These are phyloP conservation scores for Potorous gilbertii DNA, from an alignment of 2,797 vertebrate species.

Conservation along the genomic window DNA sequence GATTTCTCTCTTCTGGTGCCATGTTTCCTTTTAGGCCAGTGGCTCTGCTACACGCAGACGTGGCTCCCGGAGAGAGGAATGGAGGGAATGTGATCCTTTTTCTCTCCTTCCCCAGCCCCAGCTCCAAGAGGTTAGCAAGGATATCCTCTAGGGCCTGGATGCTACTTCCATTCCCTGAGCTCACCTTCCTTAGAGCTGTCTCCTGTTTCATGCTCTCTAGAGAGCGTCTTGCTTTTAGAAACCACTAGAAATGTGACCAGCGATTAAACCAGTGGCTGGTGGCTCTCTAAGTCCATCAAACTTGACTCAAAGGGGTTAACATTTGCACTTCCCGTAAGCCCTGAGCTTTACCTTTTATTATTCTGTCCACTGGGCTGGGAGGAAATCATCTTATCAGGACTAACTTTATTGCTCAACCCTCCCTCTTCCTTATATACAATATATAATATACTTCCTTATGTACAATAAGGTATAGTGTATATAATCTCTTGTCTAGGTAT, in stretches of 20 bases:
- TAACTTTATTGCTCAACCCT: background rate
- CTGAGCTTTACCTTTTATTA: background rate
- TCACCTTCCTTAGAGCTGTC: background rate
- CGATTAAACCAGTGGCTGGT: background rate
- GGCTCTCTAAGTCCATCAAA: background rate
- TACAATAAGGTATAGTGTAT: background rate
- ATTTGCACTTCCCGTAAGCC: too few relatives aligned
- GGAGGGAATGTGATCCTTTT: rapidly evolving
- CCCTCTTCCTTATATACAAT: background rate
- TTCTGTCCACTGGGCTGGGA: background rate
- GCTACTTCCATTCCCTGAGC: background rate
- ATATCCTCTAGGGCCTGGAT: background rate
- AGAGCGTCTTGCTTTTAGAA: background rate
- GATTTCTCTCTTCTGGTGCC: background rate
- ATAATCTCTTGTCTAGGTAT: background rate
- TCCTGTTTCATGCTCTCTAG: background rate
- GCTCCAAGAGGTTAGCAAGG: background rate
- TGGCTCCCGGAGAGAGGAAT: background rate
- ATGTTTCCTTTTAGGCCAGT: background rate
- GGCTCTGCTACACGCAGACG: background rate
- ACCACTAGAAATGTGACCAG: background rate
- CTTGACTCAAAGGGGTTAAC: background rate
- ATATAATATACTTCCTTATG: background rate
- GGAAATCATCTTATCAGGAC: too few relatives aligned
- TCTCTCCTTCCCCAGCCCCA: background rate